Conservation (phyloP, 2,113 vertebrate species). For the Microcebus ravelobensis region DNA sequence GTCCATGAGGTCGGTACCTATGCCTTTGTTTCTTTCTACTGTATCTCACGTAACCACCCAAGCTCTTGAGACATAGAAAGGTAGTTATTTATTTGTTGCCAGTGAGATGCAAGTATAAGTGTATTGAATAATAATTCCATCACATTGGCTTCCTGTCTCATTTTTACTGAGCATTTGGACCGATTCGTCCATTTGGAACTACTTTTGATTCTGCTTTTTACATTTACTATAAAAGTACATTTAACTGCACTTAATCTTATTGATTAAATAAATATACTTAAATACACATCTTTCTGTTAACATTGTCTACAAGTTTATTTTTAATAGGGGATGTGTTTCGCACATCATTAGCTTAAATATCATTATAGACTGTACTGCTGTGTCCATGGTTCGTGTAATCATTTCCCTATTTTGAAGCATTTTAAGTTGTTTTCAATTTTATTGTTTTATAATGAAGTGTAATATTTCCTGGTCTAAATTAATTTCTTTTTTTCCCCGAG, state of each 20-base stretch:
- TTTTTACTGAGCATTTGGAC: background rate
- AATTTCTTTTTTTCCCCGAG: background rate
- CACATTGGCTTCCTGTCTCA: background rate
- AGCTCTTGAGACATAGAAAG: background rate
- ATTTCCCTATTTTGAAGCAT: slow-evolving; percentile 26
- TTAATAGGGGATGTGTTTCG: background rate
- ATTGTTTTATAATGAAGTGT: slow-evolving; percentile 65
- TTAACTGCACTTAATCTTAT: slow-evolving; percentile 10
- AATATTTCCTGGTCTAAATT: slow-evolving; percentile 60
- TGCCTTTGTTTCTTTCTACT: background rate
- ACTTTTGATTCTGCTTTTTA: slow-evolving; percentile 1
- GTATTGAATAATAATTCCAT: background rate
- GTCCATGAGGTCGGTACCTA: background rate
- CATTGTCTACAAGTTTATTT: slow-evolving; percentile 28
- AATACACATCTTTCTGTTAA: background rate
- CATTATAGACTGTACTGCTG: background rate
- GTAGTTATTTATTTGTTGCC: background rate
- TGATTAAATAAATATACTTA: background rate
- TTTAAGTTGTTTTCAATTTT: slow-evolving; percentile 40
- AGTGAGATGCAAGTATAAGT: background rate
- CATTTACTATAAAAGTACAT: background rate
- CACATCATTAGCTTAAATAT: background rate
- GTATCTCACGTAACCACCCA: background rate
- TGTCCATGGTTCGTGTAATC: slow-evolving; percentile 34
- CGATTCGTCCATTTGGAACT: background rate